Evolutionary conservation across 2,797 vertebrate species (phyloP).

Genomic region (Erethizon dorsatum): DNA sequence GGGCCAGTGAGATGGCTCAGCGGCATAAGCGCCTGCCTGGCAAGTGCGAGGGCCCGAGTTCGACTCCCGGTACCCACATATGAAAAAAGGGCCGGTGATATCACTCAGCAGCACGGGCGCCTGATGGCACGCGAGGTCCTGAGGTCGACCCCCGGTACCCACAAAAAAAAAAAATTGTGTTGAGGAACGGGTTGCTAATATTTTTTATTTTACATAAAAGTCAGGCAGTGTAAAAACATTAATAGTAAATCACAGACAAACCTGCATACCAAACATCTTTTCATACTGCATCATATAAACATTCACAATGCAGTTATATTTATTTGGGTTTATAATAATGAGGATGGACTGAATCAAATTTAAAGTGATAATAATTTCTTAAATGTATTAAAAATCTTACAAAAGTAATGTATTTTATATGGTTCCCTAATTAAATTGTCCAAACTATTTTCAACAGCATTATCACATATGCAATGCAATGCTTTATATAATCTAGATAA

Average conservation of each 20-base stretch:
- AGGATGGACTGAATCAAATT: conserved; percentile 88
- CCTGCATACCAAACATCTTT: conserved; percentile 63
- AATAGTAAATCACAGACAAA: conserved; percentile 78
- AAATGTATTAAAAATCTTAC: conserved; percentile 89
- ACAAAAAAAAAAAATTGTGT: conserved; percentile 80
- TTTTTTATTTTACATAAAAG: conserved; percentile 84
- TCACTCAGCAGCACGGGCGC: no score
- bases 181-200: conserved; percentile 73
- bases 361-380: conserved; percentile 84
- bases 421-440: conserved; percentile 78
- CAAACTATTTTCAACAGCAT: conserved; percentile 80
- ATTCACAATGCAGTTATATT: conserved; percentile 85
- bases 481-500: conserved; percentile 72
- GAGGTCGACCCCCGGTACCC: no score
- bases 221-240: conserved; percentile 77
- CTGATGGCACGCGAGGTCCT: no score
- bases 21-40: no score
- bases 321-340: conserved; percentile 85
- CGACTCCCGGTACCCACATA: no score
- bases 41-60: no score
- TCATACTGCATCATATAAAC: conserved; percentile 64
- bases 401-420: conserved; percentile 83
- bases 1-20: no score
- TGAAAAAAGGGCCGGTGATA: no score
- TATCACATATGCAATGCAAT: conserved; percentile 77